A percentile compares a stretch with the other conserved stretches of the same genome.
phyloP scores from a whole-genome alignment of 2,113 vertebrate species.

The Tonatia bakeri region DNA sequence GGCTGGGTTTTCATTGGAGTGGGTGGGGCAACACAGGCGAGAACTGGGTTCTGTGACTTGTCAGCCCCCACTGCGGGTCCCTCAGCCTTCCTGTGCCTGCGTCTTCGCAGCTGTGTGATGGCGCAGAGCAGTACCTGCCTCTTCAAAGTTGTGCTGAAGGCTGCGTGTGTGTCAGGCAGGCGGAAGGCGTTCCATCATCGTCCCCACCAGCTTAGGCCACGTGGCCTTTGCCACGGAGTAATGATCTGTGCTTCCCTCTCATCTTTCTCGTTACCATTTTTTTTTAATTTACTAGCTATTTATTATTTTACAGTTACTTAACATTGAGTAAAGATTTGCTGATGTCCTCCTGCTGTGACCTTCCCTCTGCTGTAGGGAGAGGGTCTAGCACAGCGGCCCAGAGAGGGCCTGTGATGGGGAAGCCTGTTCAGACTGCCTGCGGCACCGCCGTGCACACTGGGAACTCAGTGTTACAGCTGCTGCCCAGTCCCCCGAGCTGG shows the following conservation, averaged over 20 bases:
- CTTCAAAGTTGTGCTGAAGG: background rate
- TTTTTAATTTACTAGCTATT: background rate
- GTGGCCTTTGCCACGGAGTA: background rate
- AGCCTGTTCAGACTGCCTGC: background rate
- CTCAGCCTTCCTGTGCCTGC: background rate
- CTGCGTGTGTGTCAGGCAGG: too few species aligned
- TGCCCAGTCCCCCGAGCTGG: background rate
- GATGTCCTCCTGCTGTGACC: background rate
- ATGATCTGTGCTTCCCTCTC: background rate
- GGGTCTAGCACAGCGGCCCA: background rate
- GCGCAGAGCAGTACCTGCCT: too few species aligned
- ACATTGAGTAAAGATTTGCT: background rate
- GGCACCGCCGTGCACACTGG: accelerated
- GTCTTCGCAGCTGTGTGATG: background rate
- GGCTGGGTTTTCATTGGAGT: background rate
- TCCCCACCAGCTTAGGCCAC: background rate
- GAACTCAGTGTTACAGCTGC: background rate
- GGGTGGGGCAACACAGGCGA: background rate
- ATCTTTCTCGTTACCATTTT: background rate
- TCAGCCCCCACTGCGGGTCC: background rate
- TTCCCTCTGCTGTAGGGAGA: background rate
- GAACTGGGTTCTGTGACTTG: background rate
- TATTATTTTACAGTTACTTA: background rate
- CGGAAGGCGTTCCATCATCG: background rate
- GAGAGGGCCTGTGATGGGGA: background rate